These are phyloP conservation scores for Apistogramma diplotaenia DNA, from an alignment of 2,113 vertebrate genomes.

Conservation along the genomic window DNA sequence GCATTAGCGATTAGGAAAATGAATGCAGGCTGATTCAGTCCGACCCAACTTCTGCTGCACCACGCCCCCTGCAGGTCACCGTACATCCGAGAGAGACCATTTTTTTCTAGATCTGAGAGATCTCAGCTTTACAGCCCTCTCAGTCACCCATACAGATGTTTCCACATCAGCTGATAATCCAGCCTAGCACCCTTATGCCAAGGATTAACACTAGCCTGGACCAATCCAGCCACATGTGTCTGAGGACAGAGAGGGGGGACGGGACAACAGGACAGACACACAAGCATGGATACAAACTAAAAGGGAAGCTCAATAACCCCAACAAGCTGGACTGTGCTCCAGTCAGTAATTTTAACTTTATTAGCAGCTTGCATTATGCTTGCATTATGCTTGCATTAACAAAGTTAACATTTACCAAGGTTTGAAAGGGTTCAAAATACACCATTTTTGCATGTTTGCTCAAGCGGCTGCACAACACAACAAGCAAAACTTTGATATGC, in stretches of 20 bases:
- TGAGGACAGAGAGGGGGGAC: not conserved
- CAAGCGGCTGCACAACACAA: not conserved
- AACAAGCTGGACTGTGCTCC: not conserved
- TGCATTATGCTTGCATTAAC: too few relatives aligned
- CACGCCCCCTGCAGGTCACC: not conserved
- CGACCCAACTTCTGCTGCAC: not conserved
- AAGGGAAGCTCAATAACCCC: not conserved
- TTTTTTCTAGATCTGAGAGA: not conserved
- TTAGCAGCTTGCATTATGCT: not conserved
- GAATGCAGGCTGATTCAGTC: not conserved
- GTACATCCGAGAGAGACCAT: not conserved
- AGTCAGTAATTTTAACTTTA: not conserved
- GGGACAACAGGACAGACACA: not conserved
- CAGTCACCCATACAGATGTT: slow-evolving; percentile 75
- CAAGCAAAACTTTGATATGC: slow-evolving; percentile 9
- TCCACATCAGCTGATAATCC: slow-evolving; percentile 73
- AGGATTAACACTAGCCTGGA: slow-evolving; percentile 63
- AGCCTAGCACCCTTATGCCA: slow-evolving; percentile 67
- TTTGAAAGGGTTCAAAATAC: not conserved
- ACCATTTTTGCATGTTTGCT: not conserved
- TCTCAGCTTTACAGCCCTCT: slow-evolving; percentile 3
- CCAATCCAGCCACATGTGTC: slow-evolving; percentile 38
- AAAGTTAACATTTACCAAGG: not conserved
- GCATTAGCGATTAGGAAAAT: not conserved
- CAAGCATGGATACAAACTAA: not conserved